Base-by-base conservation (phyloP, 2,888 invertebrate genomes). In the Scaptomyza flava region DNA sequence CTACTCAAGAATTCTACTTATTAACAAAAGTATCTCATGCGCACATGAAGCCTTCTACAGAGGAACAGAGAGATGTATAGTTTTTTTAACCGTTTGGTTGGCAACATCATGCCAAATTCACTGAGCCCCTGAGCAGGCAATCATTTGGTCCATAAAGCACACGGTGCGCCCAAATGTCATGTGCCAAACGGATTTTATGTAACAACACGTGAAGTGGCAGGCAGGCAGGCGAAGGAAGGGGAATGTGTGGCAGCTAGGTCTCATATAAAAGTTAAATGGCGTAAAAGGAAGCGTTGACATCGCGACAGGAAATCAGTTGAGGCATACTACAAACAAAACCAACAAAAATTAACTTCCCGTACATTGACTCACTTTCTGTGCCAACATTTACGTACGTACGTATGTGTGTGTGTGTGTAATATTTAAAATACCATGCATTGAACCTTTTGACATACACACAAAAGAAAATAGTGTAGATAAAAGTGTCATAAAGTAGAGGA, bases 71-170 rank as follows among this genome's bases (percentile, higher is more conserved):
- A 57, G 64, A 53, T 53, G 41, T 64, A 56, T 42, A 70, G 60
- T 71, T 64, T 72, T 69, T 71, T 72, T 76, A 41, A 72, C 64
- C 60, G 36, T 48, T 41, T 38, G 42, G 54, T 42, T 56, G 63
- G 46, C 71, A 42, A 47, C 43, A 59, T 53, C 77, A 62, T 61
- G 72, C 61, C 72, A 72, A 73, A 66, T 72, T 72, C 47, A 72
- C 58, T 73, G 72, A 73, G 72, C 66, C 77, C 65, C 72, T 76
- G 77, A 83, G 79, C 73, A 72, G 78, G 76, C 84, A 84, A 80
- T 80, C 85, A 80, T 80, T 58, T 80, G 79, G 79, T 81, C 79
- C 85, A 80, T 80, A 80, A 80, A 84, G 79, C 85, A 79, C 81
- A 79, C 78, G 82, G 75, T 78, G 82, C 73, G 74, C 74, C 68